Conservation (phyloP, 1,140 invertebrate genomes). For the Cotesia glomerata region DNA sequence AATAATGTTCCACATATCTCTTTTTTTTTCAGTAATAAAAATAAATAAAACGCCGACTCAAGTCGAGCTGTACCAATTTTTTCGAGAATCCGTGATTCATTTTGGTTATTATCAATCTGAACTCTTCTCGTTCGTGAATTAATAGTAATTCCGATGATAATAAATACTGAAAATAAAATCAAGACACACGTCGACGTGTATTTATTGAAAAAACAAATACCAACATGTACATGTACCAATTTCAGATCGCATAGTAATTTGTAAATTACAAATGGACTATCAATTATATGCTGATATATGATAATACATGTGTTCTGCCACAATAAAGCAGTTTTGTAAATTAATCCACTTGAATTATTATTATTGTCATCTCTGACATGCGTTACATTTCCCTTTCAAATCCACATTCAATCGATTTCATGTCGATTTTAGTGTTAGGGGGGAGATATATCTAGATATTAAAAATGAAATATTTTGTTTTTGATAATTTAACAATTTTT, state of each 20-base stretch:
- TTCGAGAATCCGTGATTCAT: neutral
- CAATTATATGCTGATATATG: slow-evolving; percentile 59
- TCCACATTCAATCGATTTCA: too few relatives aligned
- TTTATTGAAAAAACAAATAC: slow-evolving; percentile 3
- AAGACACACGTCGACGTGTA: neutral
- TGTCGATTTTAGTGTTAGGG: neutral
- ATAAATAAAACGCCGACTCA: slow-evolving; percentile 17
- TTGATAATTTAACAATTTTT: too few relatives aligned
- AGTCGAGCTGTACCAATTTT: neutral
- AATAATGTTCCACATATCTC: slow-evolving; percentile 48
- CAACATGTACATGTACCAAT: slow-evolving; percentile 30
- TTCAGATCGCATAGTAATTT: slow-evolving; percentile 52
- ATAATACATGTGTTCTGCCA: slow-evolving; percentile 61
- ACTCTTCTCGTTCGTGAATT: neutral
- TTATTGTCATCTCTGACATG: slow-evolving; percentile 21
- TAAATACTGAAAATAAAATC: neutral
- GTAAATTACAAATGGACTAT: slow-evolving; percentile 56
- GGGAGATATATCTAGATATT: neutral
- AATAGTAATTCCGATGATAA: neutral
- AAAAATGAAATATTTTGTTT: neutral
- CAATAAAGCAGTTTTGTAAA: slow-evolving; percentile 60
- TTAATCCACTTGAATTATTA: slow-evolving; percentile 26
- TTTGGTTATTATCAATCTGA: neutral
- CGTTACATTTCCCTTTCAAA: slow-evolving; percentile 18
- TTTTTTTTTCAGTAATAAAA: slow-evolving; percentile 38